A percentile compares a stretch with the other conserved stretches of the same genome.
These are phyloP conservation scores for Cetoscarus ocellatus DNA, from an alignment of 2,797 vertebrate species.

Conservation along the genomic window DNA sequence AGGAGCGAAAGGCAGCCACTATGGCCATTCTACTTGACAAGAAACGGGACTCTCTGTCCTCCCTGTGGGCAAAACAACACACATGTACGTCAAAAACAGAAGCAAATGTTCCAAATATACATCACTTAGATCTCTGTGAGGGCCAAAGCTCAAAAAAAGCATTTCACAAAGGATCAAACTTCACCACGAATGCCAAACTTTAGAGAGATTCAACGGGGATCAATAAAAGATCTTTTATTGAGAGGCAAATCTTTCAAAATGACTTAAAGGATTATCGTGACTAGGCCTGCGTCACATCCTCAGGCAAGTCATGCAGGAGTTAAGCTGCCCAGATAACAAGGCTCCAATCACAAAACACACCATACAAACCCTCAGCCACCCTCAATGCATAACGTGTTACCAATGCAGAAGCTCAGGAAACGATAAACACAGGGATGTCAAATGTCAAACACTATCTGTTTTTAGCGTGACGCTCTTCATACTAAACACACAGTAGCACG, in stretches of 20 bases:
- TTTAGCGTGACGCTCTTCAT: conserved; percentile 23
- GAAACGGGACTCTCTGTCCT: conserved; percentile 96
- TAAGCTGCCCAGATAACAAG: conserved; percentile 46
- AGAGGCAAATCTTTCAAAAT: conserved; percentile 35
- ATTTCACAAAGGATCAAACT: conserved; percentile 14
- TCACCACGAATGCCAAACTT: conserved; percentile 1
- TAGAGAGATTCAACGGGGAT: not conserved
- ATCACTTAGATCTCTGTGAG: conserved; percentile 4
- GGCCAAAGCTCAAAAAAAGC: not conserved
- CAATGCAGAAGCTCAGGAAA: conserved; percentile 48
- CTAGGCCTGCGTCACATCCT: conserved; percentile 21
- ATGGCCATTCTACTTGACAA: conserved; percentile 98
- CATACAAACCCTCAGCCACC: conserved; percentile 36
- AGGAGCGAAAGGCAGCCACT: conserved; percentile 97
- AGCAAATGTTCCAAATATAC: conserved; percentile 23
- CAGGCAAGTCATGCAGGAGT: conserved; percentile 36
- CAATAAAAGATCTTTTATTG: conserved; percentile 34
- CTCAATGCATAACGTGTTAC: conserved; percentile 34
- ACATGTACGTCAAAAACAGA: conserved; percentile 7
- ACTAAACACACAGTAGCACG: not conserved
- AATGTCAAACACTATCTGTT: conserved; percentile 59
- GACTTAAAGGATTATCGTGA: conserved; percentile 19
- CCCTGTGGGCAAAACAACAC: too few species aligned
- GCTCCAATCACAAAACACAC: conserved; percentile 51
- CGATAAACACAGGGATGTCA: conserved; percentile 48